Conservation (phyloP, 2,888 invertebrate species). For the Limnephilus marmoratus region DNA sequence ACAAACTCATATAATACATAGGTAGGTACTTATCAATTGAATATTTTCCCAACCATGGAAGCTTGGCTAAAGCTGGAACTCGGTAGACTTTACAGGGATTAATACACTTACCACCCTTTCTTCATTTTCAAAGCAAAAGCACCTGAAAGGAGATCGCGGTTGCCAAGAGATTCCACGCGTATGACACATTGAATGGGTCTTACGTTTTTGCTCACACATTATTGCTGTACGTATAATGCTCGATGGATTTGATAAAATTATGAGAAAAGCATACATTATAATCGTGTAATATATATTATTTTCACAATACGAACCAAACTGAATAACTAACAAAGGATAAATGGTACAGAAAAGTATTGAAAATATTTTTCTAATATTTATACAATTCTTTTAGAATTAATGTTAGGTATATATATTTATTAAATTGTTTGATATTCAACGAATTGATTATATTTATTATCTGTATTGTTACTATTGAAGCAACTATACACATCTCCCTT, state of each 20-base stretch:
- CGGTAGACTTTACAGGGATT: neutral
- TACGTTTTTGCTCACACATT: neutral
- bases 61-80: neutral
- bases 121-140: constrained; percentile 26
- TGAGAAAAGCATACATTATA: neutral
- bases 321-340: neutral
- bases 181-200: neutral
- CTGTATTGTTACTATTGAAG: too few species aligned
- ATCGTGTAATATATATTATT: neutral
- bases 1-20: neutral
- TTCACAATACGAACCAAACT: neutral
- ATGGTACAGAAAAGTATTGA: neutral
- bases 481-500: too few species aligned
- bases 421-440: too few species aligned
- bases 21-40: neutral
- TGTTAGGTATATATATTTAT: too few species aligned
- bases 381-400: too few species aligned
- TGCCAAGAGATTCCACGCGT: constrained; percentile 7
- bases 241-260: neutral
- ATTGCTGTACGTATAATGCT: neutral
- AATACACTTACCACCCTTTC: neutral
- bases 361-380: too few species aligned
- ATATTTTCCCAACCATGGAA: neutral
- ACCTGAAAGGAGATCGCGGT: neutral
- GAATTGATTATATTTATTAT: too few species aligned